These are phyloP conservation scores for Ostrea denselamellosa DNA, from an alignment of 1,140 invertebrate species.

Conservation along the genomic window DNA sequence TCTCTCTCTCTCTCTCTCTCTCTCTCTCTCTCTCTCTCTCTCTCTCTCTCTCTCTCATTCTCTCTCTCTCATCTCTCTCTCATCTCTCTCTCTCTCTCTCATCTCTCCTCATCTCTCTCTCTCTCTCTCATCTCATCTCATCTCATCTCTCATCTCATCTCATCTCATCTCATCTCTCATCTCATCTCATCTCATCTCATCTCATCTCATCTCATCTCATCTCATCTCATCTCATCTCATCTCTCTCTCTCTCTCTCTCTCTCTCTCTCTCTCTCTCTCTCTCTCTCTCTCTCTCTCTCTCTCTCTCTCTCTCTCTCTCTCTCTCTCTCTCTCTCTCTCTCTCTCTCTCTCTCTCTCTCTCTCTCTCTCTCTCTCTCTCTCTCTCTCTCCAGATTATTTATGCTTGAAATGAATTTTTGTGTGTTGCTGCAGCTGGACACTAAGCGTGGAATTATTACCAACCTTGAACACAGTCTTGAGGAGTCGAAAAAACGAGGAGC, in stretches of 20 bases:
- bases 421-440: constrained; percentile 64
- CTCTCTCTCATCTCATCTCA: constrained; percentile 7
- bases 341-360: neutral
- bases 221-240: too few species aligned
- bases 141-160: constrained; percentile 11
- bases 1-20: constrained; percentile 8
- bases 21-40: neutral
- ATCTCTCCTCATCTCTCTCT: neutral
- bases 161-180: too few species aligned
- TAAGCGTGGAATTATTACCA: constrained; percentile 67
- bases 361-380: constrained; percentile 12
- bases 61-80: constrained; percentile 8
- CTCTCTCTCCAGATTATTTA: neutral
- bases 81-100: neutral
- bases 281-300: too few species aligned
- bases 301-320: too few species aligned
- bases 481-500: constrained; percentile 67
- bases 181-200: too few species aligned
- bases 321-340: too few species aligned
- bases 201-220: too few species aligned
- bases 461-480: constrained; percentile 69
- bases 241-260: too few species aligned
- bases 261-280: too few species aligned
- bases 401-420: neutral
- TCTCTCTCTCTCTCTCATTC: neutral